phyloP scores from a whole-genome alignment of 2,888 invertebrate genomes.

The Drosophila paucipuncta region DNA sequence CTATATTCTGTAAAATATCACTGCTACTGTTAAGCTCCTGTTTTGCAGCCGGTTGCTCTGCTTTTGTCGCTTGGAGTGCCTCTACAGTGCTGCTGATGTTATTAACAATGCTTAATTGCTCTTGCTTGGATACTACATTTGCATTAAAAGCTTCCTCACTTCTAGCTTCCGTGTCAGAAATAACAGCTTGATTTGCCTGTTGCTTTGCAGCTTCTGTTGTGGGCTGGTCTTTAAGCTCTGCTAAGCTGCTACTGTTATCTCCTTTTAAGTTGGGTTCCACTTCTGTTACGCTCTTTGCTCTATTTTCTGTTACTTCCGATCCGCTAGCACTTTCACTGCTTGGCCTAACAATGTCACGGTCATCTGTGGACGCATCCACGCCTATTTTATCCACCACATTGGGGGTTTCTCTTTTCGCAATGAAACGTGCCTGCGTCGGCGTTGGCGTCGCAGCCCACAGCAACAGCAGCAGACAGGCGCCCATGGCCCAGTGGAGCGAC shows the following conservation, averaged over 20 bases:
- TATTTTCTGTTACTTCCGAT: slow-evolving; percentile 11
- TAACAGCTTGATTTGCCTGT: background rate
- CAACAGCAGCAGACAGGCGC: slow-evolving; percentile 43
- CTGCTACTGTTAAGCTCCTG: background rate
- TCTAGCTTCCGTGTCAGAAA: background rate
- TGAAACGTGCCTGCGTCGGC: slow-evolving; percentile 67
- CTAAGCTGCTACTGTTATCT: slow-evolving; percentile 9
- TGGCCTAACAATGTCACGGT: slow-evolving; percentile 71
- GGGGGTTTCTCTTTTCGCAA: slow-evolving; percentile 73
- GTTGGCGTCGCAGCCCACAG: slow-evolving; percentile 43
- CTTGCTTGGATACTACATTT: background rate
- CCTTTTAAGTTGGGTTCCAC: slow-evolving; percentile 7
- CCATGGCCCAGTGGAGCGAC: slow-evolving; percentile 34
- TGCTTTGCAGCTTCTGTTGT: slow-evolving; percentile 6
- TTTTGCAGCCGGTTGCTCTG: background rate
- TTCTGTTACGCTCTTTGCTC: background rate
- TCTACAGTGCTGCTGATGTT: background rate
- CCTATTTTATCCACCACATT: slow-evolving; percentile 35
- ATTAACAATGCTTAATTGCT: background rate
- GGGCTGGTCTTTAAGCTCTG: background rate
- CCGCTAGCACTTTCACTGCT: slow-evolving; percentile 56
- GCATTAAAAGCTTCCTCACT: slow-evolving; percentile 2
- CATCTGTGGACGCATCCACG: slow-evolving; percentile 43
- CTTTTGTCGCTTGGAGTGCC: background rate
- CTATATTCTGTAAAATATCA: background rate